Percentiles rank a stretch among this genome's conserved stretches.
These are phyloP conservation scores for Ptilonorhynchus violaceus DNA, from an alignment of 2,113 vertebrate species.

Conservation along the genomic window DNA sequence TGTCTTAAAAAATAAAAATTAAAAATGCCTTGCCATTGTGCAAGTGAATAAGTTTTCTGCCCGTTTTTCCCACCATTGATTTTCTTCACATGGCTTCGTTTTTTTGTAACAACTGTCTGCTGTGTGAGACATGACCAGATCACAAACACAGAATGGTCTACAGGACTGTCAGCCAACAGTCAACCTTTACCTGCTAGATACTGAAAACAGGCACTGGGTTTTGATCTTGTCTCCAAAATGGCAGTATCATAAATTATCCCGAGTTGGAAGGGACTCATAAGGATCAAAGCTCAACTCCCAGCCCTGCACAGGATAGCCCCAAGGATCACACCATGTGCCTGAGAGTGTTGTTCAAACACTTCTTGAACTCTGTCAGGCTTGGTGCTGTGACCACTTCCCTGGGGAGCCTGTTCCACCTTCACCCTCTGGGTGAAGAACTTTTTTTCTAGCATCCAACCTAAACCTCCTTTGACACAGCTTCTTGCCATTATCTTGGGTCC, in stretches of 20 bases:
- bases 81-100: background rate
- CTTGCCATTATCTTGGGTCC: background rate
- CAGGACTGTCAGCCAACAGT: accelerated
- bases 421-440: background rate
- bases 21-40: background rate
- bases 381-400: background rate
- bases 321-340: background rate
- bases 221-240: background rate
- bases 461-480: background rate
- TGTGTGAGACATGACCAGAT: background rate
- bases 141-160: background rate
- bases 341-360: accelerated
- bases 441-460: background rate
- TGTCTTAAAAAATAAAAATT: background rate
- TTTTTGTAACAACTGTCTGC: background rate
- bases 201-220: background rate
- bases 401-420: background rate
- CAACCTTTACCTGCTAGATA: background rate
- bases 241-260: background rate
- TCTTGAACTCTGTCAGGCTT: background rate
- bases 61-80: background rate
- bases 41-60: background rate
- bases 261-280: background rate
- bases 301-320: background rate
- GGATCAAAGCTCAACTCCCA: background rate